Conservation (phyloP, 2,797 vertebrate species). For the Ptychobarbus kaznakovi region DNA sequence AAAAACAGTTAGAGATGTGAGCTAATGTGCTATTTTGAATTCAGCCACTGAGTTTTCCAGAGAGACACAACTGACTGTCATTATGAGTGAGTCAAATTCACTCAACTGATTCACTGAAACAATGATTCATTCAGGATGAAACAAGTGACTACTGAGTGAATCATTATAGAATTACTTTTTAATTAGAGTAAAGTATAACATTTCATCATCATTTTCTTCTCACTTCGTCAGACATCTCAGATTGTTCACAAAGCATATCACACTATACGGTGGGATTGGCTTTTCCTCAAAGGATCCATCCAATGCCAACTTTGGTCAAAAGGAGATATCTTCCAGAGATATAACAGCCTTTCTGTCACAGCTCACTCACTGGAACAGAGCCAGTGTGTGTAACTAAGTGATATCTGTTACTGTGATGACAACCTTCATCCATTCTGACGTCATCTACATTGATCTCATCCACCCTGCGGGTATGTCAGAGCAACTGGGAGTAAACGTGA, state of each 20-base stretch:
- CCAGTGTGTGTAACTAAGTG: neutral
- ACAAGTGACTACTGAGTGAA: neutral
- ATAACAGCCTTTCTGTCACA: neutral
- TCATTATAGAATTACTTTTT: neutral
- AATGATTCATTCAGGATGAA: constrained; percentile 13
- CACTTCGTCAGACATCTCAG: neutral
- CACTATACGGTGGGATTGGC: neutral
- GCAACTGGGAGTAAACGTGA: constrained; percentile 30
- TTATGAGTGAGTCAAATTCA: neutral
- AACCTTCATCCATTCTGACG: constrained; percentile 23
- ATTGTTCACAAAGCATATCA: neutral
- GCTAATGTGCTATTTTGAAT: neutral
- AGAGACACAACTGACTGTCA: neutral
- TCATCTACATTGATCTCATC: constrained; percentile 34
- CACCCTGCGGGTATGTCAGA: neutral
- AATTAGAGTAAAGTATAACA: neutral
- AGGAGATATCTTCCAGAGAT: neutral
- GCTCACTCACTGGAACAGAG: neutral
- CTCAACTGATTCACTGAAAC: neutral
- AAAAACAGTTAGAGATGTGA: neutral
- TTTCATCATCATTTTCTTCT: neutral
- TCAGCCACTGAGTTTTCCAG: neutral
- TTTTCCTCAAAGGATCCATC: constrained; percentile 10
- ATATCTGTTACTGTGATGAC: constrained; percentile 26
- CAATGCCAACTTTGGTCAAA: neutral